Evolutionary conservation across 2,797 vertebrate species (phyloP), one percentile per base, ranked within the genome.

Genomic region (Crenuchus spilurus): DNA sequence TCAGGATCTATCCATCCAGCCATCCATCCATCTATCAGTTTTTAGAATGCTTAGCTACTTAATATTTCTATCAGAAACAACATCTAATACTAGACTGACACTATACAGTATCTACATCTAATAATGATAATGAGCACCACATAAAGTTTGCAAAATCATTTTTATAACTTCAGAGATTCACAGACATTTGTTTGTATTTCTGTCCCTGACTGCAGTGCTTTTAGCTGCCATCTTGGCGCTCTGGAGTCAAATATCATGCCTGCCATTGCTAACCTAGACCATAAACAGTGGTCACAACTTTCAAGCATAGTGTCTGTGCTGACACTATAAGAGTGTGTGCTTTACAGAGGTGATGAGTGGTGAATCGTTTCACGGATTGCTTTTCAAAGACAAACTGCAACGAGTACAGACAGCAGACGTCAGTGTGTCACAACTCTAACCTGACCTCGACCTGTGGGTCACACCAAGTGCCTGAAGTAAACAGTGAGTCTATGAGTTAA

Each of bases 301-400:
- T 76, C 78, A 70, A 75, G 79, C 51, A 78, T 89, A 76, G 67
- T 52, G 72, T 85, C 72, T 70, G 69, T 28, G 28, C 73, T 84
- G 84, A 88, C 71, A 78, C 84, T 81, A 64, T 28, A 3, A 11
- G 80, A 79, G 78, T 76, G 83, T 78, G 75, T 77, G 71, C 57
- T 70, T 87, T 72, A 64, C 74, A 78, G 80, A 87, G 81, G 85
- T 84, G 85, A 74, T 51, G 82, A 90, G 70, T 87, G 90, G 91
- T 85, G 86, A 82, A 89, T 86, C 74, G 87, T 87, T 85, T 82
- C 6, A 22, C 72, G 75, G 84, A 84, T 81, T 60, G 48, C 66
- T 76, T 84, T 82, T 86, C 83, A 81, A 81, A 86, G 68, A 77
- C 64, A 78, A 75, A 76, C 74, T 58, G 80, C 64, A 52, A 76